Evolutionary conservation across 2,113 vertebrate species (phyloP).

Genomic region (Pampusana beccarii): DNA sequence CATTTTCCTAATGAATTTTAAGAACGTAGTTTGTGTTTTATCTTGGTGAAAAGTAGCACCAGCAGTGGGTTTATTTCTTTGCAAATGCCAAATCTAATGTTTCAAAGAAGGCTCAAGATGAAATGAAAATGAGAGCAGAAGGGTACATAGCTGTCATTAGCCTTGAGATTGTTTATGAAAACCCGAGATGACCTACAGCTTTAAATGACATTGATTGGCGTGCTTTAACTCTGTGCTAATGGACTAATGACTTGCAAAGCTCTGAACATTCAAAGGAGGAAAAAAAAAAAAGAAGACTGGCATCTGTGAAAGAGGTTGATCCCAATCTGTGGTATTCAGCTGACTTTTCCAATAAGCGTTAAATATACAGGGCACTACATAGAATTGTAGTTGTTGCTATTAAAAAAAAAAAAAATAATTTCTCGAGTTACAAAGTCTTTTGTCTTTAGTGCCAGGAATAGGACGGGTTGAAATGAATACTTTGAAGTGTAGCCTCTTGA

Average conservation of each 20-base stretch:
- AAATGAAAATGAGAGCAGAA: conserved; percentile 55
- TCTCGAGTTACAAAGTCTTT: neutral
- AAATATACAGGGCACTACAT: neutral
- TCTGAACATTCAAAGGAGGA: neutral
- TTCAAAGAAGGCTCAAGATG: conserved; percentile 57
- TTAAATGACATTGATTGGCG: conserved; percentile 60
- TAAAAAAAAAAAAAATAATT: neutral
- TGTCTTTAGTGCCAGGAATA: neutral
- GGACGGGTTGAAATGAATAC: neutral
- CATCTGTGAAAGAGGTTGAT: conserved; percentile 53
- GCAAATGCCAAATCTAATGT: conserved; percentile 57
- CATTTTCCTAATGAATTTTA: conserved; percentile 39
- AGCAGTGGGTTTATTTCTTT: conserved; percentile 33
- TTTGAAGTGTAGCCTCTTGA: neutral
- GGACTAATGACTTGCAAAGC: conserved; percentile 59
- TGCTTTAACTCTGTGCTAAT: conserved; percentile 61
- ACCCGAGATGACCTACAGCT: conserved; percentile 49
- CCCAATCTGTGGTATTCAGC: conserved; percentile 45
- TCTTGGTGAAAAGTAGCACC: conserved; percentile 37
- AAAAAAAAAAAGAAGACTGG: neutral
- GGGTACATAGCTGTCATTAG: conserved; percentile 59
- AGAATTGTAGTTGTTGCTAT: conserved; percentile 14
- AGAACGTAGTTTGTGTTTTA: conserved; percentile 54
- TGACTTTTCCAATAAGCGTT: conserved; percentile 54
- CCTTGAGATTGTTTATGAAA: conserved; percentile 67